phyloP scores from a whole-genome alignment of 2,797 vertebrate genomes.

The Masticophis lateralis region DNA sequence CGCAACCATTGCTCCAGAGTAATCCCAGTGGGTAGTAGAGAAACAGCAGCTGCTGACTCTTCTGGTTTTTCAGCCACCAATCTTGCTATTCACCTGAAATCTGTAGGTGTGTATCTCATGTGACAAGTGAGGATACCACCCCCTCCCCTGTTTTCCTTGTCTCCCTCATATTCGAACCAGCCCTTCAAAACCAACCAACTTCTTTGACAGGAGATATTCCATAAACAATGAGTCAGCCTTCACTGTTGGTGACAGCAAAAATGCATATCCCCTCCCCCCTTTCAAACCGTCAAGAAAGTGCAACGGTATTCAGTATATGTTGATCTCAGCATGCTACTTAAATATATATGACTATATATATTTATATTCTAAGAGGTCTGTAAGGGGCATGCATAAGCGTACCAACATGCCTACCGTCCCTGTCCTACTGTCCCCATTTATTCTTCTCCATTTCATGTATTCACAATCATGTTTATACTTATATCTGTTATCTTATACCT shows the following conservation, averaged over 20 bases:
- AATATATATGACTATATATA: neutral
- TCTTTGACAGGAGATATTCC: conserved; percentile 59
- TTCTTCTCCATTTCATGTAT: too few relatives aligned
- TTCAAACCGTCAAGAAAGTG: conserved; percentile 22
- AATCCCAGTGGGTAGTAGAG: neutral
- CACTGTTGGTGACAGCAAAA: conserved; percentile 54
- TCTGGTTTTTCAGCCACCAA: neutral
- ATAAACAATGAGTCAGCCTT: conserved; percentile 65
- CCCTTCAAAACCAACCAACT: conserved; percentile 54
- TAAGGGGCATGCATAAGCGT: too few relatives aligned
- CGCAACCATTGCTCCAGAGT: neutral
- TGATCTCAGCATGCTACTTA: neutral
- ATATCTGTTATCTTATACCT: too few relatives aligned
- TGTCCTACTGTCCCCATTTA: too few relatives aligned
- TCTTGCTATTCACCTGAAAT: conserved; percentile 27
- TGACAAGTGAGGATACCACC: conserved; percentile 52
- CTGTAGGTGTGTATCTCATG: conserved; percentile 43
- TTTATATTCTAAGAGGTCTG: too few relatives aligned
- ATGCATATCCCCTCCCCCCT: conserved; percentile 32
- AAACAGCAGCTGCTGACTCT: neutral
- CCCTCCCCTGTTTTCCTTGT: neutral
- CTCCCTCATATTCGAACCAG: conserved; percentile 33
- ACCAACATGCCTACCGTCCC: too few relatives aligned
- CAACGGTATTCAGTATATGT: conserved; percentile 2
- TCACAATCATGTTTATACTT: too few relatives aligned